phyloP scores from a whole-genome alignment of 2,113 vertebrate genomes.

The Lepus timidus region DNA sequence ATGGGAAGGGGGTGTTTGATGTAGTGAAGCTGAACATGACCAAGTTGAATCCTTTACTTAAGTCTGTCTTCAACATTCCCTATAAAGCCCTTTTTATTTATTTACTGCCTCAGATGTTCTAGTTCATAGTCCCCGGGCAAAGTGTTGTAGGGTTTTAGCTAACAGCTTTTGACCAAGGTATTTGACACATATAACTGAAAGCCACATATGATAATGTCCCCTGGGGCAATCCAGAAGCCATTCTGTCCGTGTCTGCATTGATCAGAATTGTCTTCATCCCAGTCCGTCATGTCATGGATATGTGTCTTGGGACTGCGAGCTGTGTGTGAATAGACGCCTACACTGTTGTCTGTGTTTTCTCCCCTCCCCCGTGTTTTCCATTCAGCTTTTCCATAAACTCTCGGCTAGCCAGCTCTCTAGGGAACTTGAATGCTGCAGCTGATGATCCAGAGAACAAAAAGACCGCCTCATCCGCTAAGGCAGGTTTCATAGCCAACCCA shows the following conservation, averaged over 20 bases:
- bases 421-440: slow-evolving; percentile 91
- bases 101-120: slow-evolving; percentile 3
- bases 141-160: not conserved
- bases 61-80: not conserved
- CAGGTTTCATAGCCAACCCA: slow-evolving; percentile 85
- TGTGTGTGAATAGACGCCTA: slow-evolving; percentile 51
- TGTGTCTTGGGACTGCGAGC: slow-evolving; percentile 62
- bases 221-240: not conserved
- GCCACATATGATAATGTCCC: not conserved
- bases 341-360: slow-evolving; percentile 77
- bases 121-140: slow-evolving; percentile 16
- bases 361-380: slow-evolving; percentile 82
- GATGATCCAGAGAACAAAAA: slow-evolving; percentile 88
- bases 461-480: slow-evolving; percentile 84
- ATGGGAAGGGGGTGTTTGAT: not conserved
- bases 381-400: slow-evolving; percentile 93
- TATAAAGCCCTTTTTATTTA: not conserved
- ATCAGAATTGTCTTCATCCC: slow-evolving; percentile 33
- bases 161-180: slow-evolving; percentile 43
- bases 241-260: not conserved
- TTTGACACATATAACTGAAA: not conserved
- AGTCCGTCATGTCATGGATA: slow-evolving; percentile 30
- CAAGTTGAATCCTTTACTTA: not conserved
- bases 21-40: not conserved
- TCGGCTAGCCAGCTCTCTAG: slow-evolving; percentile 95